Base-by-base conservation (phyloP, 2,797 vertebrate genomes). In the Gallinago nigripennis region DNA sequence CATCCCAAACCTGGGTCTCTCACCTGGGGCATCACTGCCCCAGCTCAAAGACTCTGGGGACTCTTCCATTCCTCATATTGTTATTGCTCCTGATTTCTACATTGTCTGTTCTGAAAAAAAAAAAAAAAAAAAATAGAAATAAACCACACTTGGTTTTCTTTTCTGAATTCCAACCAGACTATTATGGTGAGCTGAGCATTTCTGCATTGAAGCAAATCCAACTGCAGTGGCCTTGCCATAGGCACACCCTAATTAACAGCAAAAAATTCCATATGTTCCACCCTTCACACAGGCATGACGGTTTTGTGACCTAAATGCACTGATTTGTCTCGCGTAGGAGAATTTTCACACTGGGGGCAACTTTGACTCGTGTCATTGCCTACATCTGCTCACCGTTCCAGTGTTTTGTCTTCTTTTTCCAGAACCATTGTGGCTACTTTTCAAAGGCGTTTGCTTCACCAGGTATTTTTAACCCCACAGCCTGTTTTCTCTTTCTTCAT, bases 241-340 rank as follows among this genome's bases (percentile, higher is more conserved):
- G 98, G 97, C 96, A 92, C 97, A 96, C 96, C 97, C 97, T 95
- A 96, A 95, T 96, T 93, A 94, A 81, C 97, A 97, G 97, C 97
- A 97, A 97, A 98, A 92, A 79, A 46, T 97, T 95, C 96, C 96
- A 76, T 96, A 96, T 97, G 92, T 95, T 96, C 91, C 94, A 97
- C 93, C 88, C 91, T 97, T 97, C 90, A 95, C 39, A n/a, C 82
- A 95, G 60, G 61, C 76, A 15, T 94, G 89, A 75, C 71, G 92
- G 28, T 51, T 96, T 85, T 90, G 91, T 96, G 85, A 89, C 77
- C 88, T 95, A 92, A 94, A 82, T 53, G 58, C 41, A 92, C 81
- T 79, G 57, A 65, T 86, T 87, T 87, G 70, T 88, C 82, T 88
- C 0, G 0, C 18, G 46, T 27, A 75, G 86, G 46, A 84, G 88